These are phyloP conservation scores for Orthosia gracilis DNA, from an alignment of 2,888 invertebrate species.

Conservation along the genomic window DNA sequence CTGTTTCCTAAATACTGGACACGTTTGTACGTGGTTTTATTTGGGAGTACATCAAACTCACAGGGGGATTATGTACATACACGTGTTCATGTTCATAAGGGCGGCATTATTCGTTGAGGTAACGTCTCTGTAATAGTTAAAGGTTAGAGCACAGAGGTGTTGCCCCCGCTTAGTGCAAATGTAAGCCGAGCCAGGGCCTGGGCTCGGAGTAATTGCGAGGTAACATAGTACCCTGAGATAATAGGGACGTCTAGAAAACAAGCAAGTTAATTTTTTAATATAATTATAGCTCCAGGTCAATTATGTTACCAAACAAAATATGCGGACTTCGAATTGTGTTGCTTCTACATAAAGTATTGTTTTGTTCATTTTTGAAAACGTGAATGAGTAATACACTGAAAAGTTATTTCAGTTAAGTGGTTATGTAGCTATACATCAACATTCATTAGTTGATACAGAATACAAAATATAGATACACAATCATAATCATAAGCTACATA, in stretches of 20 bases:
- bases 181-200: constrained; percentile 6
- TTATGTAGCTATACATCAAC: too few species aligned
- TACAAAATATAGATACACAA: too few species aligned
- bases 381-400: background rate
- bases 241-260: background rate
- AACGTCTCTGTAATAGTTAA: background rate
- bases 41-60: too few species aligned
- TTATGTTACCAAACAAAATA: constrained; percentile 2
- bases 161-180: background rate
- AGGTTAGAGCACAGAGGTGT: background rate
- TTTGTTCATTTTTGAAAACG: background rate
- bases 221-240: background rate
- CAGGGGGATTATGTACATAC: too few species aligned
- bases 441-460: too few species aligned
- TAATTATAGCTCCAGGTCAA: background rate
- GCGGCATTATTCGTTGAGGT: background rate
- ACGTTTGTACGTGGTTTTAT: too few species aligned
- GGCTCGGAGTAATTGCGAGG: background rate
- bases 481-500: background rate
- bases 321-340: background rate
- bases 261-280: constrained; percentile 1
- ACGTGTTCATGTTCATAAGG: background rate
- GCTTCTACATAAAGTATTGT: background rate
- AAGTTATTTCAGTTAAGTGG: background rate
- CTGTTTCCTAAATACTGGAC: too few species aligned